Base-by-base conservation (phyloP, 2,113 vertebrate genomes). In the Puntigrus tetrazona region DNA sequence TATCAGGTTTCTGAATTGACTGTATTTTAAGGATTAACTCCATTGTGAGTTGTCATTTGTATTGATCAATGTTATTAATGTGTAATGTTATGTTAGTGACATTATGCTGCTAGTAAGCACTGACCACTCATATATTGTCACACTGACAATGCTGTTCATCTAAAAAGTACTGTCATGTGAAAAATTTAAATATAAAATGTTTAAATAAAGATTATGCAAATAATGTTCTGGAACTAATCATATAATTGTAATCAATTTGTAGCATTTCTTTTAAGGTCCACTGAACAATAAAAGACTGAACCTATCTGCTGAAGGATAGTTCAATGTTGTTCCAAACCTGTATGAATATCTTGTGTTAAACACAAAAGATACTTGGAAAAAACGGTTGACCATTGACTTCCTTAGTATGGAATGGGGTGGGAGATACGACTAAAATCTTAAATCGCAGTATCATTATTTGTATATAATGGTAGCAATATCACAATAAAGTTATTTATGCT, bases 1-100 rank as follows among this genome's bases (percentile, higher is more conserved):
- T 25, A 59, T 18, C 31, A 10, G 55, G 14, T 18, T 25, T 27
- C 7, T 78, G 55, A 61, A 20, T 79, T 25, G 18, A n/a, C 22
- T 41, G 52, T 41, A 59, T 59, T 78, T 78, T 38, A 78, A 1
- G 22, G 34, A 78, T 27, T 78, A 59, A 59, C 76, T 78, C 13
- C 7, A 27, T 43, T 73, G 9, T 69, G 34, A 69, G 65, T 73
- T 27, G 25, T 73, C 11, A 27, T 43, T 27, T 73, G 70, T 73
- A 73, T n/a, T 43, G 38, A 45, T 73, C 22, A 57, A 0, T 57
- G 20, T 38, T 57, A n/a, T n/a, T 22, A 25, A 78, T 20, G 13
- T 57, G 22, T 57, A 25, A 57, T 77, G 20, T 50, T 6, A 57
- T 77, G 20, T 57, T 43, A 27, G 20, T 25, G 47, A 20, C 6